phyloP scores from a whole-genome alignment of 2,888 invertebrate genomes.

The Oscheius myriophilus region DNA sequence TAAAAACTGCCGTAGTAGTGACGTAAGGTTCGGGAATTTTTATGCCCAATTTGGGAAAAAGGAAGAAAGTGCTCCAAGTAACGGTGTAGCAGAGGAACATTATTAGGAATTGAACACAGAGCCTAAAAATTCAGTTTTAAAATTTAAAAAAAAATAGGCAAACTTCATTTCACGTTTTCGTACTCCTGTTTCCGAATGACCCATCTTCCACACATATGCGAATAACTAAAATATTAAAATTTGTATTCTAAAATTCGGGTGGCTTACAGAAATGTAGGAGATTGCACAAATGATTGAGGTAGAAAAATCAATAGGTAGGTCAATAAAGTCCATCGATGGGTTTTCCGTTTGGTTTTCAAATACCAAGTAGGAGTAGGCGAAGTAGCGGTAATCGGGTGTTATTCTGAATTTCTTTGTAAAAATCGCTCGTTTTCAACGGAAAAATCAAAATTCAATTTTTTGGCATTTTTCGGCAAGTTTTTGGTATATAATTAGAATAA shows the following conservation, averaged over 20 bases:
- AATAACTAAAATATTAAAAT: constrained; percentile 3
- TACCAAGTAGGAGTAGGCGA: constrained; percentile 21
- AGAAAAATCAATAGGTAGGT: constrained; percentile 19
- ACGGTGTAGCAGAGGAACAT: constrained; percentile 24
- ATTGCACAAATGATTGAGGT: constrained; percentile 16
- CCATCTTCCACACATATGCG: constrained; percentile 19
- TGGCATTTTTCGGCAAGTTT: background rate
- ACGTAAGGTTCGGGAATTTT: constrained; percentile 10
- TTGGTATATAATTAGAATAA: too few species aligned
- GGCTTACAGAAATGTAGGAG: constrained; percentile 21
- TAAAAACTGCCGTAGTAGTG: constrained; percentile 15
- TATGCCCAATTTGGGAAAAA: constrained; percentile 19
- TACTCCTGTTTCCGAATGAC: background rate
- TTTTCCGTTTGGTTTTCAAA: constrained; percentile 15
- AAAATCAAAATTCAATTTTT: too few species aligned
- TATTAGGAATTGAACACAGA: constrained; percentile 26
- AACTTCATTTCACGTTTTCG: constrained; percentile 19
- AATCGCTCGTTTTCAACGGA: background rate
- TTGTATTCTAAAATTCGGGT: background rate
- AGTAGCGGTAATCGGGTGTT: constrained; percentile 23
- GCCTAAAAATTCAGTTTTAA: background rate
- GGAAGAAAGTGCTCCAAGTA: constrained; percentile 27
- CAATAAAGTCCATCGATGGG: constrained; percentile 18
- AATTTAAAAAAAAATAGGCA: background rate
- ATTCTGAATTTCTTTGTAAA: constrained; percentile 12